Evolutionary conservation across 2,113 vertebrate genomes (phyloP).

Genomic region (Tupaia tana): DNA sequence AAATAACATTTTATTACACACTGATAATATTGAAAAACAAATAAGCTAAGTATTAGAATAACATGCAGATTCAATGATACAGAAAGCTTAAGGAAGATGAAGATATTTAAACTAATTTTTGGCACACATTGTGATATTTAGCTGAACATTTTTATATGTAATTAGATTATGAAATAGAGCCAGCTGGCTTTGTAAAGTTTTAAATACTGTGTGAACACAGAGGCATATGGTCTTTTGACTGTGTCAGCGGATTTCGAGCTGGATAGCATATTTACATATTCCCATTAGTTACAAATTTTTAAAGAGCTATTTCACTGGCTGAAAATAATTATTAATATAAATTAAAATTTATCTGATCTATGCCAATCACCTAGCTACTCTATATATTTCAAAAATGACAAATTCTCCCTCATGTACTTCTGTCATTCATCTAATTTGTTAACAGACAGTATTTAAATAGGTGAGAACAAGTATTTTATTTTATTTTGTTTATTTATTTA

Average conservation of each 20-base stretch:
- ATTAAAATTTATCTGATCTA: background rate
- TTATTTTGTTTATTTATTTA: too few relatives aligned
- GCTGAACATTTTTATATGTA: constrained; percentile 40
- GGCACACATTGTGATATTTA: constrained; percentile 56
- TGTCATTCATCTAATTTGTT: background rate
- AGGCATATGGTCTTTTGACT: constrained; percentile 17
- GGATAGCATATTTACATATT: background rate
- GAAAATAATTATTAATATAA: constrained; percentile 5
- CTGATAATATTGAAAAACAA: background rate
- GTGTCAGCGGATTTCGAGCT: constrained; percentile 35
- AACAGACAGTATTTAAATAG: background rate
- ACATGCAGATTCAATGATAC: constrained; percentile 15
- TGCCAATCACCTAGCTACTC: background rate
- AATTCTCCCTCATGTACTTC: background rate
- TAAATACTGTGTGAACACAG: constrained; percentile 31
- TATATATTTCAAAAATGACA: background rate
- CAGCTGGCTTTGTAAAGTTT: constrained; percentile 50
- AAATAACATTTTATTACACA: constrained; percentile 32
- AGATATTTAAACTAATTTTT: constrained; percentile 58
- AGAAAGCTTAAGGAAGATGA: background rate
- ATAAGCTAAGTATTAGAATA: background rate
- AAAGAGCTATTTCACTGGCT: background rate
- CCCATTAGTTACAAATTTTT: background rate
- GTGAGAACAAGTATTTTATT: too few relatives aligned
- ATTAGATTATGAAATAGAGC: constrained; percentile 65